Evolutionary conservation across 2,888 invertebrate species (phyloP), one percentile per base, ranked within the genome.

Genomic region (Apotomis turbidana): DNA sequence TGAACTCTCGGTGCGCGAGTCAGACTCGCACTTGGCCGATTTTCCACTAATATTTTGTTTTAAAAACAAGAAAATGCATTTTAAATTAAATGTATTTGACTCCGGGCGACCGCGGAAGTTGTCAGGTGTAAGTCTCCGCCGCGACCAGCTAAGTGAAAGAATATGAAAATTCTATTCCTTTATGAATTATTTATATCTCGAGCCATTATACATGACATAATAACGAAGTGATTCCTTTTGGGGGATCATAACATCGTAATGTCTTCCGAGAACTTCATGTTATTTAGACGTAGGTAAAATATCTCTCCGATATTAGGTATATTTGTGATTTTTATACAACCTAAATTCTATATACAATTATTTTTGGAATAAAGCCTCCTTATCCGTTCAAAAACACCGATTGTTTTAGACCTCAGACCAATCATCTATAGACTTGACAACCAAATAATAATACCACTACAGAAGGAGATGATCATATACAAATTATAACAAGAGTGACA

Each of bases 141-240:
- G 49, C 72, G 51, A 63, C 68, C 36, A 58, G 44, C 68, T 81
- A 83, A 85, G 82, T 79, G 80, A 81, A 84, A 81, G 80, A 85
- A 84, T 82, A 85, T 83, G 83, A 85, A 79, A 84, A 84, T 83
- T 80, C 76, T 81, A 83, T 82, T 83, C 78, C 79, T 79, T 78
- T 83, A 85, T 84, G 84, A 85, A 85, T 84, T 82, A 85, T 84
- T 82, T 81, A 85, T 77, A 73, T 63, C 63, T 51, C 67, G 58
- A 71, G 70, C 70, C 75, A 74, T 74, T 77, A 75, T 74, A 77
- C 75, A 73, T 63, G 72, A 74, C 74, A 72, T 76, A 75, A 74
- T 77, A 76, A 77, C 71, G 74, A 70, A 74, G 73, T 74, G 76
- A 73, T 76, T 76, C 74, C 64, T 68, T 75, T 52, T 55, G 70